Evolutionary conservation across 2,797 vertebrate genomes (phyloP).

Genomic region (Sebastes hopkinsi): DNA sequence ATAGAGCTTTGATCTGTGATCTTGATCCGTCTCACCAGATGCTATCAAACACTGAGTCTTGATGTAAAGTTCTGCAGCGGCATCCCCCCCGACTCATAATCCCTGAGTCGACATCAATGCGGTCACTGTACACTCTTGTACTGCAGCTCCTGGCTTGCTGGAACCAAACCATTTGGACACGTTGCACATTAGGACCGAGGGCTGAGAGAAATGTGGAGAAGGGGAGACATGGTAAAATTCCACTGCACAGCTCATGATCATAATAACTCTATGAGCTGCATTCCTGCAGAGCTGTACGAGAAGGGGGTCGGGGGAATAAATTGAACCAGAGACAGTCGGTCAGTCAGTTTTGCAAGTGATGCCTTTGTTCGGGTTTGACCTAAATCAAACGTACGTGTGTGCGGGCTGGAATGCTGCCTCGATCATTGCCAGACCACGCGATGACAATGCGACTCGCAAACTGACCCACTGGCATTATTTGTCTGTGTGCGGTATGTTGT

Average conservation of each 20-base stretch:
- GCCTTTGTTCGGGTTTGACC: constrained; percentile 79
- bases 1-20: background rate
- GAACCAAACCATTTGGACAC: constrained; percentile 76
- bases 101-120: constrained; percentile 38
- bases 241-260: constrained; percentile 67
- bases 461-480: constrained; percentile 74
- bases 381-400: constrained; percentile 68
- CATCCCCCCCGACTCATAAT: constrained; percentile 13
- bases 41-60: constrained; percentile 6
- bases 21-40: background rate
- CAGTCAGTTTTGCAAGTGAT: constrained; percentile 58
- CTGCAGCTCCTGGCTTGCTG: constrained; percentile 50
- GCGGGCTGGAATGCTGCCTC: constrained; percentile 58
- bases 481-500: constrained; percentile 53
- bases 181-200: constrained; percentile 69
- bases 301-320: constrained; percentile 37
- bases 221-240: constrained; percentile 74
- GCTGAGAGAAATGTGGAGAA: constrained; percentile 60
- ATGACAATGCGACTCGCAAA: constrained; percentile 68
- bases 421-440: constrained; percentile 60
- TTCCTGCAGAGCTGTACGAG: constrained; percentile 61
- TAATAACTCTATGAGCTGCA: constrained; percentile 72
- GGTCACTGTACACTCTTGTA: constrained; percentile 31
- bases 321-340: constrained; percentile 66
- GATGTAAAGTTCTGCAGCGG: constrained; percentile 11